Percentiles rank a stretch among this genome's conserved stretches.
These are phyloP conservation scores for Nysson spinosus DNA, from an alignment of 2,888 invertebrate genomes.

Conservation along the genomic window DNA sequence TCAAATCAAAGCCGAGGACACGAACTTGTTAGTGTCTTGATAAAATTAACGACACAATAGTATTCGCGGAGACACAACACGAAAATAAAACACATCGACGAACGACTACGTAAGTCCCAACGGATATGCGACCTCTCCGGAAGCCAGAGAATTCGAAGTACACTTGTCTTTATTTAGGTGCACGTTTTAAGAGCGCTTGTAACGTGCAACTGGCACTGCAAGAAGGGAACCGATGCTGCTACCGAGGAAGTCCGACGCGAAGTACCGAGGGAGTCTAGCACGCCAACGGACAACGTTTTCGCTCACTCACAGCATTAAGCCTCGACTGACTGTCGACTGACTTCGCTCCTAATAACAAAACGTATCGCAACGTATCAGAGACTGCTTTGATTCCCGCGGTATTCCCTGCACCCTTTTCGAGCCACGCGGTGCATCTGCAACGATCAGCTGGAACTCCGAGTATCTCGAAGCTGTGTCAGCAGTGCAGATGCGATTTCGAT, in stretches of 20 bases:
- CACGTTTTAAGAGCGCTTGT: constrained; percentile 21
- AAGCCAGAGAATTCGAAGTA: constrained; percentile 40
- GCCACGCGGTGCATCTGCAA: constrained; percentile 18
- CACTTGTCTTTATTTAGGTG: constrained; percentile 25
- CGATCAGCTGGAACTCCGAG: too few relatives aligned
- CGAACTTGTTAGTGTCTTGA: too few relatives aligned
- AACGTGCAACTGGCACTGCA: constrained; percentile 24
- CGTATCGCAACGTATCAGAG: constrained; percentile 58
- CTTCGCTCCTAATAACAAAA: constrained; percentile 57
- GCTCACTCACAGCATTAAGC: constrained; percentile 50
- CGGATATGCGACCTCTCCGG: constrained; percentile 36
- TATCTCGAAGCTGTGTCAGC: too few relatives aligned
- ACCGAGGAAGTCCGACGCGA: constrained; percentile 56
- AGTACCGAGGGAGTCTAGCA: constrained; percentile 57
- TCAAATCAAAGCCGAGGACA: not conserved
- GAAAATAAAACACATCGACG: not conserved
- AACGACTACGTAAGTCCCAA: constrained; percentile 1
- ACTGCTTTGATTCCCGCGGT: constrained; percentile 50
- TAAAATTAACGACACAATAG: too few relatives aligned
- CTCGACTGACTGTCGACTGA: constrained; percentile 51
- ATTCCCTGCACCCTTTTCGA: constrained; percentile 1
- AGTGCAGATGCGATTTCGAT: not conserved
- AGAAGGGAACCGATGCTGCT: constrained; percentile 53
- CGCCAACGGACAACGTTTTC: constrained; percentile 44
- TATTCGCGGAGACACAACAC: not conserved